Percentiles rank a stretch among this genome's conserved stretches.
Evolutionary conservation across 2,113 vertebrate species (phyloP).

Genomic region (Gambusia affinis): DNA sequence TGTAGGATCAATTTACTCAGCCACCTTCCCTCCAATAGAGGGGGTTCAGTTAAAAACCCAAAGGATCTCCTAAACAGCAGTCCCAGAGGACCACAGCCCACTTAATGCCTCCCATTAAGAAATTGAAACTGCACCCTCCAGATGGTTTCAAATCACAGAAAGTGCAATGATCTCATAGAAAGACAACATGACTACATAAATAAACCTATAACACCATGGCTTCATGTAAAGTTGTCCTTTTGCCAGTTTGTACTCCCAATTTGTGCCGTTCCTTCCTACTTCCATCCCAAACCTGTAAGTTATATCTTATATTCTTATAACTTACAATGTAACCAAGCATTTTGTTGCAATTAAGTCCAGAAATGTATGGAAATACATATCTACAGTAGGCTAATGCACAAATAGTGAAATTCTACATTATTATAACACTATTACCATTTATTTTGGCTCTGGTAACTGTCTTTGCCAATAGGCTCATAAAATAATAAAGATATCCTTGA

Average conservation of each 20-base stretch:
- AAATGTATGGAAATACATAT: not conserved
- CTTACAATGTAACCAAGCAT: not conserved
- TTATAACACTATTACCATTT: not conserved
- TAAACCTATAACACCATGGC: slow-evolving; percentile 36
- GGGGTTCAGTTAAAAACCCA: slow-evolving; percentile 48
- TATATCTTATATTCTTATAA: not conserved
- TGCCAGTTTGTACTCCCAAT: not conserved
- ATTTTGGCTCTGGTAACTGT: not conserved
- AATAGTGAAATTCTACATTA: not conserved
- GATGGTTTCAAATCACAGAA: slow-evolving; percentile 65
- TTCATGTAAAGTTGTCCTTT: not conserved
- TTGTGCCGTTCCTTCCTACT: not conserved
- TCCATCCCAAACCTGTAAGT: not conserved
- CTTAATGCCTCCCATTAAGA: slow-evolving; percentile 68
- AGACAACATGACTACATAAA: slow-evolving; percentile 46
- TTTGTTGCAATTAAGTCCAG: too few relatives aligned
- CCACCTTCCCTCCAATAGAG: slow-evolving; percentile 28
- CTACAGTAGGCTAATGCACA: not conserved
- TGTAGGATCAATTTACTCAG: slow-evolving; percentile 29
- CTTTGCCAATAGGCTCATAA: not conserved
- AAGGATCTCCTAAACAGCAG: slow-evolving; percentile 51
- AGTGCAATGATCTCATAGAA: slow-evolving; percentile 68
- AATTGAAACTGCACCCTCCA: slow-evolving; percentile 71
- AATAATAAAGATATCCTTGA: not conserved
- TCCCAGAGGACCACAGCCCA: slow-evolving; percentile 58